Conservation (phyloP, 1,140 invertebrate species). For the Ips typographus region DNA sequence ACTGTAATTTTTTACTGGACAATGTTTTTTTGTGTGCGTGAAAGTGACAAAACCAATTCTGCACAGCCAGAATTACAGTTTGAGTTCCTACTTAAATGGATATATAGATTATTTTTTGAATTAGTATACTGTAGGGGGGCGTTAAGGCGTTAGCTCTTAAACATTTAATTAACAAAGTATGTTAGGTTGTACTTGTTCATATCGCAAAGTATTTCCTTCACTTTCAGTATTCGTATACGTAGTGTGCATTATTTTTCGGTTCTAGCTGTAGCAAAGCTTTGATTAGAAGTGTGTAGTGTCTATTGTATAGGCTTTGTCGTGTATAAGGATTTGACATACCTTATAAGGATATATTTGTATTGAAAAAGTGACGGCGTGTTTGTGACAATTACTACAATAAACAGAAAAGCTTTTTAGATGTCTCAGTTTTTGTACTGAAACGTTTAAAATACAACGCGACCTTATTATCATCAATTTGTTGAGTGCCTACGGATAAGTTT, state of each 20-base stretch:
- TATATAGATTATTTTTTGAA: neutral
- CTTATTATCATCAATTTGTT: conserved; percentile 49
- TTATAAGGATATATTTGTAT: neutral
- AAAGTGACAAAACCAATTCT: neutral
- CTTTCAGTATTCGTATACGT: conserved; percentile 48
- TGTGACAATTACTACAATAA: neutral
- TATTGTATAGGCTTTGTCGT: conserved; percentile 16
- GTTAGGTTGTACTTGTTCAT: conserved; percentile 17
- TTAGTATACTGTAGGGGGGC: neutral
- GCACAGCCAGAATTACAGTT: neutral
- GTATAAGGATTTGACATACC: conserved; percentile 44
- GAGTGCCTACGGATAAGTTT: conserved; percentile 48
- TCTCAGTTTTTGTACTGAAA: conserved; percentile 8
- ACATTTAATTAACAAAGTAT: no score
- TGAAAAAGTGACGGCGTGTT: neutral
- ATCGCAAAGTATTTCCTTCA: conserved; percentile 43
- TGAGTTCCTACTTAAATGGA: neutral
- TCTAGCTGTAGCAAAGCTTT: conserved; percentile 5
- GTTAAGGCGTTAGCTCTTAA: no score
- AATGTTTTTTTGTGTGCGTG: no score
- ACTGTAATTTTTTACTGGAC: no score
- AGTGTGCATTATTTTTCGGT: conserved; percentile 41
- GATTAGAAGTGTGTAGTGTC: conserved; percentile 12
- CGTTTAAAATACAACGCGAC: conserved; percentile 23
- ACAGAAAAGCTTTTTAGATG: neutral